Conservation (phyloP, 2,113 vertebrate species). For the Phasianus colchicus region DNA sequence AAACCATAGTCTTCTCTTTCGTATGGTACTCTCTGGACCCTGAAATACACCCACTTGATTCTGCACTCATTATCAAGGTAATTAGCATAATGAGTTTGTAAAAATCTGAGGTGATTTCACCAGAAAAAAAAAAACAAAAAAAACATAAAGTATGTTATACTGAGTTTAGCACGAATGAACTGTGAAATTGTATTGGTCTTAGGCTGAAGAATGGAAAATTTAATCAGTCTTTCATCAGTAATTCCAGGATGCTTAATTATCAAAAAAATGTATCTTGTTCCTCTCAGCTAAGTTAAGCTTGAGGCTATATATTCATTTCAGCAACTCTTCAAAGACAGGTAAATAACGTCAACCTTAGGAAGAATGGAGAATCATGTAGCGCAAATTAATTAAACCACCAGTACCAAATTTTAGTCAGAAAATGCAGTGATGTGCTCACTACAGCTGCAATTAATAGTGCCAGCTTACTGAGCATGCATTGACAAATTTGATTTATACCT, state of each 20-base stretch:
- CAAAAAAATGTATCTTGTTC: background rate
- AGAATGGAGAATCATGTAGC: background rate
- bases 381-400: background rate
- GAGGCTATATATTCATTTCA: background rate
- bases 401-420: background rate
- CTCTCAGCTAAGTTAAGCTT: background rate
- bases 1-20: background rate
- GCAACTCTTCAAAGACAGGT: slow-evolving; percentile 19
- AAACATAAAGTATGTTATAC: background rate
- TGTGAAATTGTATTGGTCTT: slow-evolving; percentile 1
- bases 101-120: background rate
- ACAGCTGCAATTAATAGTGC: background rate
- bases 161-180: background rate
- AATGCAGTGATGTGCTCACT: background rate
- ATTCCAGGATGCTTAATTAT: background rate
- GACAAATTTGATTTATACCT: background rate
- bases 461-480: background rate
- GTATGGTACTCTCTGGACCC: background rate
- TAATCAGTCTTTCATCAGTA: background rate
- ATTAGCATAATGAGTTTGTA: background rate
- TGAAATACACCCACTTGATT: background rate
- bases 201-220: slow-evolving; percentile 6
- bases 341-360: background rate
- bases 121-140: background rate
- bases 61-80: background rate